Percentiles rank a stretch among this genome's conserved stretches.
Conservation (phyloP, 2,888 invertebrate species). For the Theretra japonica region DNA sequence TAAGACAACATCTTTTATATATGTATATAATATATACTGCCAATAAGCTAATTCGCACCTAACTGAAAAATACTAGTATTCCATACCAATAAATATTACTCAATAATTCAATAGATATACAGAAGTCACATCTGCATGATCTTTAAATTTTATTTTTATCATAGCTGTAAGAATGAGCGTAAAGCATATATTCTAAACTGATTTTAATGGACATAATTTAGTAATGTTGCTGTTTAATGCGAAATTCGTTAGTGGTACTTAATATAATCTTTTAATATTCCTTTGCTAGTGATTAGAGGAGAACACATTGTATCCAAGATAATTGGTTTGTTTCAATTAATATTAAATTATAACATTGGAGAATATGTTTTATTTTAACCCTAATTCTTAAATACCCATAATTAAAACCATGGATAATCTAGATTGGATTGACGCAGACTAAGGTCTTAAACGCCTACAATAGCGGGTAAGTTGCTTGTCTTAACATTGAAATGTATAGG, state of each 20-base stretch:
- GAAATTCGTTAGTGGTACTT: slow-evolving; percentile 29
- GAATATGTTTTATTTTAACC: neutral
- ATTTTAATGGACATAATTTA: slow-evolving; percentile 62
- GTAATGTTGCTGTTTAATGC: slow-evolving; percentile 47
- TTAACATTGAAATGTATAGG: too few relatives aligned
- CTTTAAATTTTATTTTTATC: slow-evolving; percentile 36
- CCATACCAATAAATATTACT: neutral
- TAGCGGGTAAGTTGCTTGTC: too few relatives aligned
- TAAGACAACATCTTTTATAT: neutral
- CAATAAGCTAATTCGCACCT: neutral
- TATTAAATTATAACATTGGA: slow-evolving; percentile 23
- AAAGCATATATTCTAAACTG: slow-evolving; percentile 83
- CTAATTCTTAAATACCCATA: neutral
- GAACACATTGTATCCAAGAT: slow-evolving; percentile 73
- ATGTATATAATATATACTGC: neutral
- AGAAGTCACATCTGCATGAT: slow-evolving; percentile 11
- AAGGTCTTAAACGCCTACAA: too few relatives aligned
- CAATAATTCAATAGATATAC: neutral
- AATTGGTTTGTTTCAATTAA: slow-evolving; percentile 66
- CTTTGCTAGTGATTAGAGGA: slow-evolving; percentile 49
- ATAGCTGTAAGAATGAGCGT: slow-evolving; percentile 56
- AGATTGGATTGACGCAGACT: too few relatives aligned
- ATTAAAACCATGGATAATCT: too few relatives aligned
- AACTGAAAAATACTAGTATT: neutral
- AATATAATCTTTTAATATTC: slow-evolving; percentile 29